These are phyloP conservation scores for Anomalospiza imberbis DNA, from an alignment of 2,797 vertebrate species.

Conservation along the genomic window DNA sequence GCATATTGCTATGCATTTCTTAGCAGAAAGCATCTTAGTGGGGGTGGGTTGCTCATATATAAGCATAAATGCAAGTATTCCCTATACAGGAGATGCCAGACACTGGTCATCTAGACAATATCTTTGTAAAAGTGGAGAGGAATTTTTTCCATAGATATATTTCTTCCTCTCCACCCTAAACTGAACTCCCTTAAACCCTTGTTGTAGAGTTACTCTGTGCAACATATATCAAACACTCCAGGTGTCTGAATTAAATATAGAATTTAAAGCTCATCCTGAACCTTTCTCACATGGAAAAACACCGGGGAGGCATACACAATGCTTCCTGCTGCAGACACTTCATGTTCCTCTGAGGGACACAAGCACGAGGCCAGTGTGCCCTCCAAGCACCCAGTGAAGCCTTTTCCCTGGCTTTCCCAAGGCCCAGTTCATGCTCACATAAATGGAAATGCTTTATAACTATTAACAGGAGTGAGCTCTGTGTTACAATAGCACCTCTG, in stretches of 20 bases:
- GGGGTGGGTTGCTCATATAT: not conserved
- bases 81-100: not conserved
- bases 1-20: not conserved
- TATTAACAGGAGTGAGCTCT: not conserved
- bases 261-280: not conserved
- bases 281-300: not conserved
- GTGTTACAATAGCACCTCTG: not conserved
- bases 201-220: not conserved
- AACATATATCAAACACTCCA: not conserved
- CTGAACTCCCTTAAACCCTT: not conserved
- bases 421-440: not conserved
- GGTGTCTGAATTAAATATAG: not conserved
- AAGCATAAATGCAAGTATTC: not conserved
- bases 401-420: not conserved
- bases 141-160: not conserved
- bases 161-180: not conserved
- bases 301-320: not conserved
- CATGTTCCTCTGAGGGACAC: not conserved
- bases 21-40: not conserved
- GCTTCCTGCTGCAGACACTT: not conserved
- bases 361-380: rapidly evolving
- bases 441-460: not conserved
- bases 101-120: not conserved
- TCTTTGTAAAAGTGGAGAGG: not conserved
- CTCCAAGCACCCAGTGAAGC: not conserved